phyloP scores from a whole-genome alignment of 2,113 vertebrate genomes.

The Prinia subflava region DNA sequence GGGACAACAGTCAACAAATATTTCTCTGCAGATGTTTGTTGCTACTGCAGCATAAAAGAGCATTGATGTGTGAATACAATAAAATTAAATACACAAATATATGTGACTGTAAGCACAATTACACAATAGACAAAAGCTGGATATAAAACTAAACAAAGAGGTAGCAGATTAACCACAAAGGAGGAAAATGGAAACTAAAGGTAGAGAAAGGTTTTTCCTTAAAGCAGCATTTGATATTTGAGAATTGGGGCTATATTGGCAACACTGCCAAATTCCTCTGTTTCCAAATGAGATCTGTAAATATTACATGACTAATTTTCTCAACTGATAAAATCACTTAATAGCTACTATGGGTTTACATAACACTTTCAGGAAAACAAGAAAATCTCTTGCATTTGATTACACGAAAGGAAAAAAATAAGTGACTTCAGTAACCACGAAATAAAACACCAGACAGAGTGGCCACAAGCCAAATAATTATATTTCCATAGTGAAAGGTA shows the following conservation, averaged over 20 bases:
- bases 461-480: not conserved
- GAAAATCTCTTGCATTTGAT: not conserved
- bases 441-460: not conserved
- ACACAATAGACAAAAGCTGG: not conserved
- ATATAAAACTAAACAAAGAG: not conserved
- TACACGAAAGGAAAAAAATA: not conserved
- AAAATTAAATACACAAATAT: not conserved
- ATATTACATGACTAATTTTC: not conserved
- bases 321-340: not conserved
- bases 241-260: not conserved
- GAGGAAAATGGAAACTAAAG: not conserved
- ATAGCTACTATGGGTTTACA: not conserved
- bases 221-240: not conserved
- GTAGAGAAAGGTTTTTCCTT: not conserved
- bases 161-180: not conserved
- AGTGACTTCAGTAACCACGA: not conserved
- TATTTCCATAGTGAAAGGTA: not conserved
- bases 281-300: not conserved
- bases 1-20: not conserved
- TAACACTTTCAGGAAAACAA: not conserved
- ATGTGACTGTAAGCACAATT: not conserved
- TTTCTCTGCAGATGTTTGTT: not conserved
- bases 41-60: not conserved
- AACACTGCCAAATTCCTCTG: not conserved
- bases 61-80: not conserved